A percentile compares a stretch with the other conserved stretches of the same genome.
Evolutionary conservation across 2,888 invertebrate genomes (phyloP).

Genomic region (Philereme vetulata): DNA sequence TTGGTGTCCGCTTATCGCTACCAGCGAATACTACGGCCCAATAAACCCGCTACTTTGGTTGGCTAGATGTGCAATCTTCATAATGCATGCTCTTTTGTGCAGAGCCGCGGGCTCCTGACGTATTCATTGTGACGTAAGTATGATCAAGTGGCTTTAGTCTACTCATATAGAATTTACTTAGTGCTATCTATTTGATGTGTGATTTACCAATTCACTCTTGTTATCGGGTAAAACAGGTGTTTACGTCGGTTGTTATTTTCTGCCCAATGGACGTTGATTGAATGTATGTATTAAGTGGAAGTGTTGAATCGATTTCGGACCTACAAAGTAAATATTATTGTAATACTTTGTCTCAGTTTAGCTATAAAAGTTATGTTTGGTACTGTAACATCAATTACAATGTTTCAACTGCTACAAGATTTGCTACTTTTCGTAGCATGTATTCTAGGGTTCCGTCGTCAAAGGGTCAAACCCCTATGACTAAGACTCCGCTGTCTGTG

Average conservation of each 20-base stretch:
- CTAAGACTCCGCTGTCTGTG: too few species aligned
- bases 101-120: constrained; percentile 49
- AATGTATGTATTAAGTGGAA: too few species aligned
- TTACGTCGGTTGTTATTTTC: neutral
- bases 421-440: constrained; percentile 4
- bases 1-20: constrained; percentile 23
- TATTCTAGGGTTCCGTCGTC: too few species aligned
- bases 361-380: too few species aligned
- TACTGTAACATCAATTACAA: too few species aligned
- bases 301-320: too few species aligned
- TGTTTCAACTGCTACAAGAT: constrained; percentile 1
- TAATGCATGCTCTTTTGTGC: constrained; percentile 79
- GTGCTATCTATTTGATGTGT: constrained; percentile 35
- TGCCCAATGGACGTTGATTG: too few species aligned
- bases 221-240: constrained; percentile 9
- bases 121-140: constrained; percentile 44
- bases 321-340: too few species aligned
- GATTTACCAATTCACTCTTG: constrained; percentile 9
- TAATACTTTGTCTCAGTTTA: too few species aligned
- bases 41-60: constrained; percentile 67
- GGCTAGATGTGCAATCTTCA: constrained; percentile 82
- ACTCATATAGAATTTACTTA: constrained; percentile 35
- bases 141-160: constrained; percentile 38
- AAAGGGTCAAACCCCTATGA: too few species aligned
- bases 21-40: constrained; percentile 25